Base-by-base conservation (phyloP, 2,888 invertebrate species). In the Lissocephala sabroskyi region DNA sequence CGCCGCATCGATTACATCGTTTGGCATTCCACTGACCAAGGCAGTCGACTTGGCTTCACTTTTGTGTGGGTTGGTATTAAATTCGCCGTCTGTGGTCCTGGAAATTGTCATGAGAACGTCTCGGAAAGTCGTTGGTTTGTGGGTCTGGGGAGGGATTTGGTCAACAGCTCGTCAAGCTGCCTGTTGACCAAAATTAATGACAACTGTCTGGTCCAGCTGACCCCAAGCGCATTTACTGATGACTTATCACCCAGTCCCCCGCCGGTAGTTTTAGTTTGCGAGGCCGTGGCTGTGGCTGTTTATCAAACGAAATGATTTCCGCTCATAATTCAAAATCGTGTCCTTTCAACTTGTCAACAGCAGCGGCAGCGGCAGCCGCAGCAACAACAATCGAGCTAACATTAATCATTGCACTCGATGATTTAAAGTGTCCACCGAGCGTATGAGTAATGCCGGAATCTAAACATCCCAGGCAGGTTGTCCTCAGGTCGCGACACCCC, bases 1-100 rank as follows among this genome's bases (percentile, higher is more conserved):
- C 67, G 74, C 74, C 63, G 74, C 77, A 68, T 76, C 77, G 70
- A 68, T 76, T 76, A 76, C 68, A 52, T 55, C 64, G 35, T 44
- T 33, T 35, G 41, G 43, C 17, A 30, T 30, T 30, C 35, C 13
- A 16, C 10, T 35, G 14, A 35, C 13, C 16, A 3, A 3, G 23
- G 33, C 32, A 29, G 30, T 41, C 35, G 19, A 11, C 19, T 41
- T 26, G 28, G 41, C 14, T 55, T 59, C 62, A 45, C 17, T 11
- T 39, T 39, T 16, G 35, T 19, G 39, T 39, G 17, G 39, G 9
- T 50, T 48, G 49, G 39, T 65, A 67, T 67, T 63, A 65, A 56
- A 74, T 62, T 56, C 62, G 40, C 23, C 10, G 23, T 23, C 4
- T 23, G 3, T 23, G 23, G 23, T 68, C 59, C 58, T 62, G 74